Evolutionary conservation across 2,797 vertebrate species (phyloP).

Genomic region (Betta splendens): DNA sequence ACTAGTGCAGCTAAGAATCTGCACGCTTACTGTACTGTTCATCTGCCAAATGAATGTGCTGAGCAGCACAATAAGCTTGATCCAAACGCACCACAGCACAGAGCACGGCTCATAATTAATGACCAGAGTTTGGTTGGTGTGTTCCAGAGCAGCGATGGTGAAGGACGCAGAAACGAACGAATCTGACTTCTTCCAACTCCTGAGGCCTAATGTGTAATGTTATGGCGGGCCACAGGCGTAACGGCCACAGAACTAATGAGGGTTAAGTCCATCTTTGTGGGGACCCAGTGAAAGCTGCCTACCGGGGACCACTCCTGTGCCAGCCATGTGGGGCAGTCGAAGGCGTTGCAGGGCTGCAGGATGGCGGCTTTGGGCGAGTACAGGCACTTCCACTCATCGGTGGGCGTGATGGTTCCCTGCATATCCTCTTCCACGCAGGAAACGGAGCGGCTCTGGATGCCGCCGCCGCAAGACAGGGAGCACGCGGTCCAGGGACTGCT

Average conservation of each 20-base stretch:
- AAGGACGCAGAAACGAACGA: slow-evolving; percentile 29
- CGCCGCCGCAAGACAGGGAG: slow-evolving; percentile 94
- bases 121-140: slow-evolving; percentile 48
- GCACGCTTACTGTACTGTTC: slow-evolving; percentile 43
- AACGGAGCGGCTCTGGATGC: slow-evolving; percentile 92
- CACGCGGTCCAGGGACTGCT: slow-evolving; percentile 97
- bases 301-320: slow-evolving; percentile 98
- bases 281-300: slow-evolving; percentile 52
- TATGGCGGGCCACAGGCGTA: slow-evolving; percentile 29
- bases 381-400: slow-evolving; percentile 98
- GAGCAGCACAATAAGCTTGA: slow-evolving; percentile 18
- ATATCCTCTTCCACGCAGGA: slow-evolving; percentile 98
- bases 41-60: slow-evolving; percentile 16
- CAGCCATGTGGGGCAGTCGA: slow-evolving; percentile 95
- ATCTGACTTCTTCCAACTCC: slow-evolving; percentile 20
- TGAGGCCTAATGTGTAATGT: slow-evolving; percentile 41
- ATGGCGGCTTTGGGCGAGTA: slow-evolving; percentile 91
- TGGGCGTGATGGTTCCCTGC: slow-evolving; percentile 88
- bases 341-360: slow-evolving; percentile 94
- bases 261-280: neutral
- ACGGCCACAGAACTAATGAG: slow-evolving; percentile 10
- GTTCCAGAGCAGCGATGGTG: slow-evolving; percentile 13
- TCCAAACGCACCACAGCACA: slow-evolving; percentile 14
- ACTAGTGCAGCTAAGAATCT: slow-evolving; percentile 48
- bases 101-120: slow-evolving; percentile 38